These are phyloP conservation scores for Prionailurus bengalensis DNA, from an alignment of 2,113 vertebrate species.

Conservation along the genomic window DNA sequence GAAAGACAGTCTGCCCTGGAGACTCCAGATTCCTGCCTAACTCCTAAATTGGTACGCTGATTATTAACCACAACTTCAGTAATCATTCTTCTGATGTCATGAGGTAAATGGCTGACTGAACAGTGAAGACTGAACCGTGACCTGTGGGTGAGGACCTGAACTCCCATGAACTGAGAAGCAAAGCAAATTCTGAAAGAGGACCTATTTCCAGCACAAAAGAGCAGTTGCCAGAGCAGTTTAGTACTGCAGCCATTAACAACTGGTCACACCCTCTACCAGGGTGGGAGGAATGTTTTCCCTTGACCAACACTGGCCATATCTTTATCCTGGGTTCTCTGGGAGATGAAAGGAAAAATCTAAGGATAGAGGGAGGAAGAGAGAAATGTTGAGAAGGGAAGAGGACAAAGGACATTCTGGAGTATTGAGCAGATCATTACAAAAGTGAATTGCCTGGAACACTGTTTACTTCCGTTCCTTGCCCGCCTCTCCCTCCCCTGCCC, in stretches of 20 bases:
- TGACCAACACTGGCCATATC: neutral
- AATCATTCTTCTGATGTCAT: constrained; percentile 60
- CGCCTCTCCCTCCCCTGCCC: neutral
- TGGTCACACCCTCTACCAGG: neutral
- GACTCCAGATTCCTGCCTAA: neutral
- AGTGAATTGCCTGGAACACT: neutral
- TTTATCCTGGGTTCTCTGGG: neutral
- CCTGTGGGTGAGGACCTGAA: neutral
- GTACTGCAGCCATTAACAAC: neutral
- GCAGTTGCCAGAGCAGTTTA: neutral
- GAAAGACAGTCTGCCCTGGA: neutral
- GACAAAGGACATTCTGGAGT: neutral
- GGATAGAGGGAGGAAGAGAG: neutral
- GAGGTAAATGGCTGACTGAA: constrained; percentile 74
- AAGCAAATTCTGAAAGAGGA: constrained; percentile 68
- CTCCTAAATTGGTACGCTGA: constrained; percentile 45
- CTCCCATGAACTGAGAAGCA: constrained; percentile 38
- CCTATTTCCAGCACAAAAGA: neutral
- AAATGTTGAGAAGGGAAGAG: neutral
- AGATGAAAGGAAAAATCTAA: neutral
- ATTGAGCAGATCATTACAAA: neutral
- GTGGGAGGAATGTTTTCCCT: neutral
- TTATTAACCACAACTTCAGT: constrained; percentile 77
- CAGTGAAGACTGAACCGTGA: constrained; percentile 70
- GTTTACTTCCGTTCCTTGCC: neutral